Percentiles rank a stretch among this genome's conserved stretches.
Conservation (phyloP, 2,797 vertebrate species). For the Phrynocephalus guinanensis region DNA sequence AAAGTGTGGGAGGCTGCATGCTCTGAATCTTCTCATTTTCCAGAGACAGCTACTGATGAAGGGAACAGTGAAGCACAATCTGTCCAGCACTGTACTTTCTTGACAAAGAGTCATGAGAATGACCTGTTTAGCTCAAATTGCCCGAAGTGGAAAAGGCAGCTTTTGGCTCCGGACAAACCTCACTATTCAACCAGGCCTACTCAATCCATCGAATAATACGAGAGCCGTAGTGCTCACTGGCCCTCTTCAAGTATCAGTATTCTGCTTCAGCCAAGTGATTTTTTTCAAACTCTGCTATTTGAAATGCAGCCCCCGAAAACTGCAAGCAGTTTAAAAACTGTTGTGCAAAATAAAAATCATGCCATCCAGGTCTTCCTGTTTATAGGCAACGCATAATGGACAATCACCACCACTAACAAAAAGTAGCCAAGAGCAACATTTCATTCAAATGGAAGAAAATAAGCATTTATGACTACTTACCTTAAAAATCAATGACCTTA, state of each 20-base stretch:
- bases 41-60: too few relatives aligned
- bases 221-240: not conserved
- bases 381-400: not conserved
- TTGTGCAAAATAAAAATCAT: not conserved
- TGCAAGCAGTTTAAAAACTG: not conserved
- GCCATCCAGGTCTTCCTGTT: too few relatives aligned
- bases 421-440: too few relatives aligned
- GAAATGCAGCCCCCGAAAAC: not conserved
- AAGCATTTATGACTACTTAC: slow-evolving; percentile 73
- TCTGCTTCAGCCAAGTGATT: not conserved
- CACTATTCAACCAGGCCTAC: not conserved
- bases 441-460: not conserved
- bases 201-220: not conserved
- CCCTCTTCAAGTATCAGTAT: not conserved
- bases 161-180: too few relatives aligned
- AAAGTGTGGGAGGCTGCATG: too few relatives aligned
- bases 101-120: not conserved
- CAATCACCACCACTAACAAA: not conserved
- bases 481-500: slow-evolving; percentile 95
- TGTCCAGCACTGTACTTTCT: not conserved
- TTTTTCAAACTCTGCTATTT: not conserved
- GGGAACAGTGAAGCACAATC: too few relatives aligned
- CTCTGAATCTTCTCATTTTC: too few relatives aligned
- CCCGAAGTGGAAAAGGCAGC: not conserved
- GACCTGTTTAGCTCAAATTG: not conserved